A percentile compares a stretch with the other conserved stretches of the same genome.
Evolutionary conservation across 2,797 vertebrate genomes (phyloP).

Genomic region (Kryptolebias ocellatus): DNA sequence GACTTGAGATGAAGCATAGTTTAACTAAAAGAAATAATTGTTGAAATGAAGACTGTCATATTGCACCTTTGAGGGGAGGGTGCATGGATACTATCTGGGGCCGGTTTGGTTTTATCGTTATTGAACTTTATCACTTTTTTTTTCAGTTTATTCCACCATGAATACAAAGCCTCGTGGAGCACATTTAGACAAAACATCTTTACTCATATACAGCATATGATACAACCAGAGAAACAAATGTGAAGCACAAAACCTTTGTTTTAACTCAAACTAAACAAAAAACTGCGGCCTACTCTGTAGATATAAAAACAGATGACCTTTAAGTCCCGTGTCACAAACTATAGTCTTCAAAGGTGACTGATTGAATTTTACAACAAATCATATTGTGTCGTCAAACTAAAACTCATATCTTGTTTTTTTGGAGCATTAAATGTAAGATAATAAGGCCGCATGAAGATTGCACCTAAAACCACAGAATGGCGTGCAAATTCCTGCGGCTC

Average conservation of each 20-base stretch:
- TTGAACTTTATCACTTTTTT: too few species aligned
- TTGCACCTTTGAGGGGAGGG: too few species aligned
- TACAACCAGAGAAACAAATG: slow-evolving; percentile 42
- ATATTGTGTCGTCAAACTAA: background rate
- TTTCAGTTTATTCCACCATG: too few species aligned
- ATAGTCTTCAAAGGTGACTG: slow-evolving; percentile 17
- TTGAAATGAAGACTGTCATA: too few species aligned
- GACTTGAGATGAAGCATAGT: background rate
- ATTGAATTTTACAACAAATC: slow-evolving; percentile 16
- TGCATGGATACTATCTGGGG: too few species aligned
- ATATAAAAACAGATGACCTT: slow-evolving; percentile 64
- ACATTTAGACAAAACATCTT: slow-evolving; percentile 39
- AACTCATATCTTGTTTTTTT: slow-evolving; percentile 20
- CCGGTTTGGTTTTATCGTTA: background rate
- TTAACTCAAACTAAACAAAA: slow-evolving; percentile 11
- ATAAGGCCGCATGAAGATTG: slow-evolving; percentile 41
- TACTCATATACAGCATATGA: slow-evolving; percentile 45
- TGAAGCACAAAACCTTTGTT: slow-evolving; percentile 21
- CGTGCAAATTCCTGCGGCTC: background rate
- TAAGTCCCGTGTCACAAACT: slow-evolving; percentile 29
- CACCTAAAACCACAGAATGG: slow-evolving; percentile 47
- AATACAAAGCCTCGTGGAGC: background rate
- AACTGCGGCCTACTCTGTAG: slow-evolving; percentile 50
- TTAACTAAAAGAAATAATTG: too few species aligned
- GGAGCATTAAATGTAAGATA: slow-evolving; percentile 27